These are phyloP conservation scores for Gavia stellata DNA, from an alignment of 2,113 vertebrate genomes.

Conservation along the genomic window DNA sequence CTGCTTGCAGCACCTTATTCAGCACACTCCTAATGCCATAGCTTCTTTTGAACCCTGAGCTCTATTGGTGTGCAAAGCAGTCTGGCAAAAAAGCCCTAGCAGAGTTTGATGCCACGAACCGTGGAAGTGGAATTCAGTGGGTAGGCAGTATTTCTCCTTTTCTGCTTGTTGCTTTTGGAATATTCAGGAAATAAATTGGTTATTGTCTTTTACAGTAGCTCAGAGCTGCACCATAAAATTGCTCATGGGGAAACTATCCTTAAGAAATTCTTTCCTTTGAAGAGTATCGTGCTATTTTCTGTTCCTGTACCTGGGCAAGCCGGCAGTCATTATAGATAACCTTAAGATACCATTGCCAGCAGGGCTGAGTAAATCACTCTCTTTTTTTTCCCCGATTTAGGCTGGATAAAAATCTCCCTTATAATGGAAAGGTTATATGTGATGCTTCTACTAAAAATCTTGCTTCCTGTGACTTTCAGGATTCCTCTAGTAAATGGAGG, in stretches of 20 bases:
- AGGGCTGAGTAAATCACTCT: background rate
- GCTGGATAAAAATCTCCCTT: background rate
- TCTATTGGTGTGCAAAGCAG: background rate
- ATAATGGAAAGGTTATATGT: accelerated
- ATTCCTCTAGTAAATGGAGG: background rate
- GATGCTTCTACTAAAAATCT: background rate
- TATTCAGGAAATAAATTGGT: background rate
- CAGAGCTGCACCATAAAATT: background rate
- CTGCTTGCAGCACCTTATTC: background rate
- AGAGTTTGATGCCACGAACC: background rate
- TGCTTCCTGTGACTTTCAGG: background rate
- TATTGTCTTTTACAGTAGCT: background rate
- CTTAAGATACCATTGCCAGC: background rate
- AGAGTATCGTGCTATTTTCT: background rate
- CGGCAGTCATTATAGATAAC: background rate
- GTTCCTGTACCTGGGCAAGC: background rate
- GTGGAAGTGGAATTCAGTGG: background rate
- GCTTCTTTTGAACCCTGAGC: background rate
- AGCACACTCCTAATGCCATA: background rate
- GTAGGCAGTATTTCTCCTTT: background rate
- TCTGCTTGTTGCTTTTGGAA: background rate
- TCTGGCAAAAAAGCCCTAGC: background rate
- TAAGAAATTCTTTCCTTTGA: background rate
- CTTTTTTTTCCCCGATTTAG: background rate
- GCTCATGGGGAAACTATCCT: background rate